These are phyloP conservation scores for Eurystomus gularis DNA, from an alignment of 2,113 vertebrate species.

Conservation along the genomic window DNA sequence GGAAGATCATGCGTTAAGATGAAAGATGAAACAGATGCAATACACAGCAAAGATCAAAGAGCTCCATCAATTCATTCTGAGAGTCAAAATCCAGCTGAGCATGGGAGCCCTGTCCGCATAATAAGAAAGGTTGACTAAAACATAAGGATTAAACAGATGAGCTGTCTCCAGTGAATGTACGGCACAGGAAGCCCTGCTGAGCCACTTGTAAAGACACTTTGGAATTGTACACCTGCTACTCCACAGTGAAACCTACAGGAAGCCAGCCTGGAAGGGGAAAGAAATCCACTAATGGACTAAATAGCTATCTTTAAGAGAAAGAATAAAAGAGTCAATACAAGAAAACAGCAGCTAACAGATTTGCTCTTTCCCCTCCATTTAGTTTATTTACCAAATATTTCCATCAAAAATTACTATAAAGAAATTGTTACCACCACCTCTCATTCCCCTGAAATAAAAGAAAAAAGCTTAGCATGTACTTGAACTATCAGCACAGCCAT, in stretches of 20 bases:
- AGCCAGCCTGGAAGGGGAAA: conserved; percentile 61
- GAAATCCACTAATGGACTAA: conserved; percentile 53
- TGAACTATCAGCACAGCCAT: neutral
- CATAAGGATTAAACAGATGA: conserved; percentile 85
- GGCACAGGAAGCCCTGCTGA: conserved; percentile 73
- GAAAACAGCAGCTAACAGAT: conserved; percentile 46
- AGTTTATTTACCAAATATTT: conserved; percentile 49
- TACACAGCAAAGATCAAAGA: conserved; percentile 82
- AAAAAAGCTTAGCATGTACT: neutral
- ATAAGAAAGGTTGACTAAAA: conserved; percentile 83
- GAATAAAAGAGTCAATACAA: neutral
- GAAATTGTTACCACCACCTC: neutral
- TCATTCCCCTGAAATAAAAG: neutral
- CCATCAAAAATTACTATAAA: neutral
- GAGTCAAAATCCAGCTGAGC: conserved; percentile 83
- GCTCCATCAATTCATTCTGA: conserved; percentile 78
- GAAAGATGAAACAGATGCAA: conserved; percentile 81
- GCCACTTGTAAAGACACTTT: conserved; percentile 79
- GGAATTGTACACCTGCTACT: conserved; percentile 80
- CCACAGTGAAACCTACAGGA: conserved; percentile 68
- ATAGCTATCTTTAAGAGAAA: conserved; percentile 39
- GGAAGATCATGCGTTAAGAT: conserved; percentile 69
- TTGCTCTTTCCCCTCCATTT: conserved; percentile 8
- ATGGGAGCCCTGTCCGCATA: conserved; percentile 75
- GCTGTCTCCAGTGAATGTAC: conserved; percentile 77